phyloP scores from a whole-genome alignment of 2,888 invertebrate species.

The Trachelus tabidus region DNA sequence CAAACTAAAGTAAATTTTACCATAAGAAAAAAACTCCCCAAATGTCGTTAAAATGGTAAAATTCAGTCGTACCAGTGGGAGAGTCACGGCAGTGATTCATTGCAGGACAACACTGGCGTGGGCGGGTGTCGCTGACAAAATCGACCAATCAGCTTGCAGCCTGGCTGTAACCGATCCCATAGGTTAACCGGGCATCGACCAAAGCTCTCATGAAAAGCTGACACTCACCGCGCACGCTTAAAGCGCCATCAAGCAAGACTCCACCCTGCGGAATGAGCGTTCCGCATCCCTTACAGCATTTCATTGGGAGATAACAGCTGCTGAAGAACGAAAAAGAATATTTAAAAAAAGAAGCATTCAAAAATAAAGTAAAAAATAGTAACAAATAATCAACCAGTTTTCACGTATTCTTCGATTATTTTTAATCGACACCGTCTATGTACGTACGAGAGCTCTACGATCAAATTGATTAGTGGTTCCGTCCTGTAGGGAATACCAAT shows the following conservation, averaged over 20 bases:
- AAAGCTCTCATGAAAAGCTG: conserved; percentile 51
- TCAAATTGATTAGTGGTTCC: neutral
- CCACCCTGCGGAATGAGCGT: conserved; percentile 34
- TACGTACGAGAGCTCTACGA: neutral
- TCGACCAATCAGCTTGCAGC: conserved; percentile 58
- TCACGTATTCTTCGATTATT: neutral
- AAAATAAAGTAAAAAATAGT: neutral
- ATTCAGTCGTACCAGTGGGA: neutral
- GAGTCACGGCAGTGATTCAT: conserved; percentile 21
- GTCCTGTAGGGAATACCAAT: neutral
- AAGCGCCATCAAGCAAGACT: conserved; percentile 35
- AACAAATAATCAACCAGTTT: neutral
- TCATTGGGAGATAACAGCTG: neutral
- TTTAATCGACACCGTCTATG: neutral
- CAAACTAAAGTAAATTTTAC: neutral
- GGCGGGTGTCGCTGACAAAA: conserved; percentile 66
- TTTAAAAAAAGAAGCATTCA: neutral
- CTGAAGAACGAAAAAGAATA: neutral
- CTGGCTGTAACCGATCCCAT: conserved; percentile 63
- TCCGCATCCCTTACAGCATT: neutral
- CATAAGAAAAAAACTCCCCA: neutral
- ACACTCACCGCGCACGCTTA: conserved; percentile 54
- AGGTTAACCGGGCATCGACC: conserved; percentile 59
- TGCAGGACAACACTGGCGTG: conserved; percentile 56
- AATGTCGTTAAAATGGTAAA: neutral